Evolutionary conservation across 2,113 vertebrate genomes (phyloP).

Genomic region (Rynchops niger): DNA sequence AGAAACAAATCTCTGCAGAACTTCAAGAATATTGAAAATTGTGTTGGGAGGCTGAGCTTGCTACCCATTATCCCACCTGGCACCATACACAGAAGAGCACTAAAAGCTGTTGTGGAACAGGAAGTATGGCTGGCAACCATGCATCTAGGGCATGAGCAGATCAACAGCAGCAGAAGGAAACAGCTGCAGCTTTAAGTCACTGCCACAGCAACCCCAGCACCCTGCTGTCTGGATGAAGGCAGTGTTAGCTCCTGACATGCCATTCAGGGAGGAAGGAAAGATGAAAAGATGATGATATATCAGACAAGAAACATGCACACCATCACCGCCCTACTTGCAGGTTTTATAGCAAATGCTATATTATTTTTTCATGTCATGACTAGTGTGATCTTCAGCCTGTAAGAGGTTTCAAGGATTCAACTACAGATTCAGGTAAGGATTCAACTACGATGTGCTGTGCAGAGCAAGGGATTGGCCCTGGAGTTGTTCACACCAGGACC

Average conservation of each 20-base stretch:
- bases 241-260: neutral
- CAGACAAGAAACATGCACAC: neutral
- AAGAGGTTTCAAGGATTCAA: neutral
- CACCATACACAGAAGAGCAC: neutral
- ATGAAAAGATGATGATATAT: neutral
- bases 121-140: neutral
- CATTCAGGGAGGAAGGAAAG: neutral
- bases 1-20: neutral
- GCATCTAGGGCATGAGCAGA: neutral
- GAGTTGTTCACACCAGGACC: neutral
- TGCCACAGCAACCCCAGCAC: neutral
- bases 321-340: neutral
- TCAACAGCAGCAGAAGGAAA: neutral
- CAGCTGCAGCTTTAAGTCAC: neutral
- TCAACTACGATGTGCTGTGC: neutral
- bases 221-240: neutral
- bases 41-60: neutral
- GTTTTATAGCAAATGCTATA: neutral
- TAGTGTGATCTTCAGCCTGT: neutral
- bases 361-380: neutral
- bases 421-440: neutral
- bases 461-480: neutral
- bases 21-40: neutral
- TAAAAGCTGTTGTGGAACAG: neutral
- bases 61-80: neutral